These are phyloP conservation scores for Hystrix brachyura DNA, from an alignment of 2,113 vertebrate species.

Conservation along the genomic window DNA sequence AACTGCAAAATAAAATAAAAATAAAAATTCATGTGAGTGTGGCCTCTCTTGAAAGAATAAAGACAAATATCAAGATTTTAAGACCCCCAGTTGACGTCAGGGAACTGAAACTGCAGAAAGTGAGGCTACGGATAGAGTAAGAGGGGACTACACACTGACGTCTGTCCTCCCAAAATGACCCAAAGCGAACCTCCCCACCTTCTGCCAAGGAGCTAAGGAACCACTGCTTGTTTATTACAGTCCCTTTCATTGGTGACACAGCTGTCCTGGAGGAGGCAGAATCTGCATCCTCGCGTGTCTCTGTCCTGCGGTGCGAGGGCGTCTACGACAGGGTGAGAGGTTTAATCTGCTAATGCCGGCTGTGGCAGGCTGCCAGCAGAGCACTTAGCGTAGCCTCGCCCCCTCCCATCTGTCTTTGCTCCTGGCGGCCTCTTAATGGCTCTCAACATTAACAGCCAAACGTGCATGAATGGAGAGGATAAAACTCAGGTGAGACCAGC, in stretches of 20 bases:
- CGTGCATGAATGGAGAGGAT: background rate
- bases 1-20: background rate
- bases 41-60: background rate
- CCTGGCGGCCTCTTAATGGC: background rate
- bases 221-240: slow-evolving; percentile 24
- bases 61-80: background rate
- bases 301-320: slow-evolving; percentile 47
- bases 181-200: background rate
- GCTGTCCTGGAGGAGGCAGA: slow-evolving; percentile 53
- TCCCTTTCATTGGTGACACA: slow-evolving; percentile 61
- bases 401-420: slow-evolving; percentile 65
- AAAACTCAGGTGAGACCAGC: background rate
- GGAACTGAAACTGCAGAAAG: background rate
- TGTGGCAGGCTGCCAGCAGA: slow-evolving; percentile 76
- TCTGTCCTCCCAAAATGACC: background rate
- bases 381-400: background rate
- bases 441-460: background rate
- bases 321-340: slow-evolving; percentile 48
- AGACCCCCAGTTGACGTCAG: background rate
- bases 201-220: slow-evolving; percentile 20
- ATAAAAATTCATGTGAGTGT: background rate
- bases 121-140: background rate
- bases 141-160: background rate
- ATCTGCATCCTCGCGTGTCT: background rate
- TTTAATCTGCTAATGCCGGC: slow-evolving; percentile 64